Percentiles rank a stretch among this genome's conserved stretches.
These are phyloP conservation scores for Eupithecia abbreviata DNA, from an alignment of 2,888 invertebrate genomes.

Conservation along the genomic window DNA sequence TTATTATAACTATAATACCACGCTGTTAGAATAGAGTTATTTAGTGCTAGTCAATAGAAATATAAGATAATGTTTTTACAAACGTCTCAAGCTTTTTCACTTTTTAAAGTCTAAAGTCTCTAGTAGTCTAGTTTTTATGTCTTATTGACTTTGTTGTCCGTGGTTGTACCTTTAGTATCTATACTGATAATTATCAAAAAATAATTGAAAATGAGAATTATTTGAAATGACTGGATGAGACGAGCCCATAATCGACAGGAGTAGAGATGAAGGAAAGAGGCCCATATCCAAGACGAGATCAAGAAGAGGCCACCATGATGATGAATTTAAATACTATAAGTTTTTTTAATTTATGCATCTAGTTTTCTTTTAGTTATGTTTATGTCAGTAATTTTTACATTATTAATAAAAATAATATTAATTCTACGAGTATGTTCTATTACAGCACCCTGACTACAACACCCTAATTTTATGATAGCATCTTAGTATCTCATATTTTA, in stretches of 20 bases:
- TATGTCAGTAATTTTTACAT: background rate
- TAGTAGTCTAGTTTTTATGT: too few relatives aligned
- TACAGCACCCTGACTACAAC: background rate
- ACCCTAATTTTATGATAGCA: background rate
- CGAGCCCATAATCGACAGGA: too few relatives aligned
- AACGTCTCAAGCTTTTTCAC: background rate
- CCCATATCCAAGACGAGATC: too few relatives aligned
- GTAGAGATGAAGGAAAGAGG: too few relatives aligned
- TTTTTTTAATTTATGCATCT: background rate
- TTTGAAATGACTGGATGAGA: too few relatives aligned
- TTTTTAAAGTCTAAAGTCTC: background rate
- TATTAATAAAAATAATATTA: background rate
- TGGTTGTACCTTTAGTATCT: background rate
- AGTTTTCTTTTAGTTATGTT: background rate
- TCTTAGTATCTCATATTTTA: background rate
- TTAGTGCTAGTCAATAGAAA: background rate
- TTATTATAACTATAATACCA: background rate
- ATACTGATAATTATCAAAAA: too few relatives aligned
- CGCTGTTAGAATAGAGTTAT: background rate
- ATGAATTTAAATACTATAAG: too few relatives aligned
- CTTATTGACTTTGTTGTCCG: too few relatives aligned
- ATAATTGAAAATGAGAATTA: too few relatives aligned
- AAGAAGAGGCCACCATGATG: too few relatives aligned
- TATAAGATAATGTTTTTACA: background rate
- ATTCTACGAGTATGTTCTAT: background rate